These are phyloP conservation scores for Taurulus bubalis DNA, from an alignment of 2,113 vertebrate genomes.

Conservation along the genomic window DNA sequence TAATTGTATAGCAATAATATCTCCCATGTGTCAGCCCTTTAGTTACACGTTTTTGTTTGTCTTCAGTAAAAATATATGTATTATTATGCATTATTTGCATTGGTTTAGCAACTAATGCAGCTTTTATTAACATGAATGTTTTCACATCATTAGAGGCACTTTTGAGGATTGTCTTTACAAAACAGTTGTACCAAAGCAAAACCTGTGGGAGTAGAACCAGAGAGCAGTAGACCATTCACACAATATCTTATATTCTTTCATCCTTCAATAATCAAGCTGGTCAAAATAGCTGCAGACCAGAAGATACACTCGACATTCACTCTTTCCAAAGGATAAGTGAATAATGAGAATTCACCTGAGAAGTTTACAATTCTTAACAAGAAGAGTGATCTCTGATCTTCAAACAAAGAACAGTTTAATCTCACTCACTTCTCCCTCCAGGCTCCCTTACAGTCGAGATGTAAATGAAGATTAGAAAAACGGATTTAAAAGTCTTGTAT, in stretches of 20 bases:
- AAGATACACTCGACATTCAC: background rate
- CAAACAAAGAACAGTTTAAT: no score
- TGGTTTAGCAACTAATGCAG: background rate
- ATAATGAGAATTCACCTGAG: no score
- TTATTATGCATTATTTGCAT: background rate
- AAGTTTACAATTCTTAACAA: no score
- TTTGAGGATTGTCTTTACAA: background rate
- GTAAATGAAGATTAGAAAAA: no score
- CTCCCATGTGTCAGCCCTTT: no score
- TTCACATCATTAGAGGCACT: background rate
- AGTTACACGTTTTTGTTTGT: no score
- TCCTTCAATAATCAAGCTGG: background rate
- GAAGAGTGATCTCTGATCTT: no score
- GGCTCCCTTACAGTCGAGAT: no score
- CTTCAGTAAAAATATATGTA: no score
- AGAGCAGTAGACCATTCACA: background rate
- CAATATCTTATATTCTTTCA: background rate
- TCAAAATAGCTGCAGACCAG: background rate
- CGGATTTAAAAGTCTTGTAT: background rate
- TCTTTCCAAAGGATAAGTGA: background rate
- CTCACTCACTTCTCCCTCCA: no score
- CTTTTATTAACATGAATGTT: background rate
- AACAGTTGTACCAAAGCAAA: background rate
- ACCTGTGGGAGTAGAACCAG: background rate
- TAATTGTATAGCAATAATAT: no score